Conservation (phyloP, 2,888 invertebrate genomes). For the Hipparchia semele region DNA sequence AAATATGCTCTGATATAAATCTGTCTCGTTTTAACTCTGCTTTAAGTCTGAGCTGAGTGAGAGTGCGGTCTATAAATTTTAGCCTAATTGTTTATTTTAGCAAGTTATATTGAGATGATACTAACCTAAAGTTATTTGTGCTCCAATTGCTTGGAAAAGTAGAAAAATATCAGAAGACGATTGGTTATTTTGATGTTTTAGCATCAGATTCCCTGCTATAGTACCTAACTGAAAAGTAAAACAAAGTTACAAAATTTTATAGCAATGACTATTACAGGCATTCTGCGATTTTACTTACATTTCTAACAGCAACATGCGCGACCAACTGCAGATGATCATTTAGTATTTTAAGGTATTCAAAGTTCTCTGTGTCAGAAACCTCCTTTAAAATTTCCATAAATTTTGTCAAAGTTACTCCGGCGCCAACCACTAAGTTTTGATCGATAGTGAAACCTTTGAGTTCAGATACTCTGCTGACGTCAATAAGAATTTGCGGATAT, state of each 20-base stretch:
- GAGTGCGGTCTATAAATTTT: no score
- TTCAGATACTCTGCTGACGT: constrained; percentile 83
- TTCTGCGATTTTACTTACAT: constrained; percentile 38
- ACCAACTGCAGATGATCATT: constrained; percentile 84
- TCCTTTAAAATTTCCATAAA: constrained; percentile 70
- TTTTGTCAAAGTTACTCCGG: constrained; percentile 74
- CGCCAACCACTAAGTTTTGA: constrained; percentile 78
- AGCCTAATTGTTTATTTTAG: no score
- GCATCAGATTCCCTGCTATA: constrained; percentile 86
- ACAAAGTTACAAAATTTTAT: no score
- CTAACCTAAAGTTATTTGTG: constrained; percentile 77
- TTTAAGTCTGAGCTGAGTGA: no score
- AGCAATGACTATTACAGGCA: no score
- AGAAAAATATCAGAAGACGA: constrained; percentile 87
- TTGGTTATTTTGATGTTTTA: constrained; percentile 83
- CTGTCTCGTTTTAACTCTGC: no score
- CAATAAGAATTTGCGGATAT: constrained; percentile 81
- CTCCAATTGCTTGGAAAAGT: constrained; percentile 80
- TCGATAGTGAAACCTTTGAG: constrained; percentile 69
- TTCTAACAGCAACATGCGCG: constrained; percentile 85
- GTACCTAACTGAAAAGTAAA: constrained; percentile 77
- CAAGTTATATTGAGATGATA: constrained; percentile 10
- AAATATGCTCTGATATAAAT: no score
- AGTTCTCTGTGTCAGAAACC: constrained; percentile 58
- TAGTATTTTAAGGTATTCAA: constrained; percentile 79